A percentile compares a stretch with the other conserved stretches of the same genome.
phyloP scores from a whole-genome alignment of 2,113 vertebrate genomes.

The Suncus etruscus region DNA sequence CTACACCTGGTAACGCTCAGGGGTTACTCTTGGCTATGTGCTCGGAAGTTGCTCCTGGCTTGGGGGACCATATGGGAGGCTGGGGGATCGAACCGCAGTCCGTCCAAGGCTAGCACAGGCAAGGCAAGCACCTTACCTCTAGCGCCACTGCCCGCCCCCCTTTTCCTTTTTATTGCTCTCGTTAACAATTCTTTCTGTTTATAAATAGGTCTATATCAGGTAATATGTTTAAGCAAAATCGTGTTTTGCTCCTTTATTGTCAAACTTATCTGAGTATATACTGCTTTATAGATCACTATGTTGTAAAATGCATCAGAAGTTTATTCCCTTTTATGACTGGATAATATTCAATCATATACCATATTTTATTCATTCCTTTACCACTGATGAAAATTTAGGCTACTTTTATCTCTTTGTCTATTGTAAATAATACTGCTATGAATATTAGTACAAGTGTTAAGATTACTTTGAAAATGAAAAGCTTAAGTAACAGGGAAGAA shows the following conservation, averaged over 20 bases:
- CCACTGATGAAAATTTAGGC: not conserved
- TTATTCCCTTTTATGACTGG: not conserved
- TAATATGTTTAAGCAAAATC: not conserved
- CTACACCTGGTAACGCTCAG: no score
- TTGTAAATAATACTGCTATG: not conserved
- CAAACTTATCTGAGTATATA: not conserved
- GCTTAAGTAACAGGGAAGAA: not conserved
- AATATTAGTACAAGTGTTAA: not conserved
- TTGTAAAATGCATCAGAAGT: not conserved
- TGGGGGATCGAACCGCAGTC: no score
- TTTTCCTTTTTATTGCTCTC: accelerated
- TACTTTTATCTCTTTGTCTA: not conserved
- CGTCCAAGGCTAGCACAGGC: no score
- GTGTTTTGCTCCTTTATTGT: not conserved
- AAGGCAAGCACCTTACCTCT: no score
- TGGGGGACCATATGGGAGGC: no score
- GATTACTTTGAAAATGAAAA: slow-evolving; percentile 1
- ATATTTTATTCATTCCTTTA: not conserved
- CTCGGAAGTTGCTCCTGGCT: no score
- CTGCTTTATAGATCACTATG: not conserved
- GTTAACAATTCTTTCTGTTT: not conserved
- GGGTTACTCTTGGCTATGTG: no score
- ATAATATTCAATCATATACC: not conserved
- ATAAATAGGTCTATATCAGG: not conserved
- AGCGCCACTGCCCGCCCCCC: no score